Percentiles rank a stretch among this genome's conserved stretches.
phyloP scores from a whole-genome alignment of 1,140 invertebrate species.

The Tyrophagus putrescentiae region DNA sequence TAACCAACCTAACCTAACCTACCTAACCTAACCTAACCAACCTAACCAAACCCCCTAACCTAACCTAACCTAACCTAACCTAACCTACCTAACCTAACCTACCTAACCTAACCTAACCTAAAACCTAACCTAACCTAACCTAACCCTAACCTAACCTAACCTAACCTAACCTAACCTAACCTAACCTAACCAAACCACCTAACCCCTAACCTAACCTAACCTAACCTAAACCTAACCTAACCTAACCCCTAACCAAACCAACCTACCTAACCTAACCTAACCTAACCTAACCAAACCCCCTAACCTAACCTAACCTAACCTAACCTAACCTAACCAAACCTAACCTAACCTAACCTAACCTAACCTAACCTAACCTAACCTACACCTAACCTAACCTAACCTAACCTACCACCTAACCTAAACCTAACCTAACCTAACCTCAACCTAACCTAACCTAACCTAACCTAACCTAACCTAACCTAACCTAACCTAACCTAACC shows the following conservation, averaged over 20 bases:
- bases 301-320: slow-evolving; percentile 30
- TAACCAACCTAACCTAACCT: slow-evolving; percentile 1
- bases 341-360: slow-evolving; percentile 27
- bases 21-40: slow-evolving; percentile 20
- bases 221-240: slow-evolving; percentile 25
- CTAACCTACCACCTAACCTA: slow-evolving; percentile 31
- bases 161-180: slow-evolving; percentile 24
- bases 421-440: slow-evolving; percentile 29
- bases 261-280: slow-evolving; percentile 27
- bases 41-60: too few species aligned
- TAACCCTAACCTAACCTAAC: slow-evolving; percentile 26
- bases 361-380: slow-evolving; percentile 23
- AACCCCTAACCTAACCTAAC: slow-evolving; percentile 21
- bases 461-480: slow-evolving; percentile 31
- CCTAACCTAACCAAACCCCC: slow-evolving; percentile 27
- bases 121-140: slow-evolving; percentile 26
- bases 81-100: slow-evolving; percentile 26
- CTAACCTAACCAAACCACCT: slow-evolving; percentile 26
- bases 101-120: slow-evolving; percentile 31
- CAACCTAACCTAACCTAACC: slow-evolving; percentile 29
- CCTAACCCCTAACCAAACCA: slow-evolving; percentile 26
- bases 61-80: slow-evolving; percentile 26
- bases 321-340: slow-evolving; percentile 29
- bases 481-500: slow-evolving; percentile 30
- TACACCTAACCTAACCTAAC: slow-evolving; percentile 28